These are phyloP conservation scores for Protonibea diacanthus DNA, from an alignment of 2,797 vertebrate species.

Conservation along the genomic window DNA sequence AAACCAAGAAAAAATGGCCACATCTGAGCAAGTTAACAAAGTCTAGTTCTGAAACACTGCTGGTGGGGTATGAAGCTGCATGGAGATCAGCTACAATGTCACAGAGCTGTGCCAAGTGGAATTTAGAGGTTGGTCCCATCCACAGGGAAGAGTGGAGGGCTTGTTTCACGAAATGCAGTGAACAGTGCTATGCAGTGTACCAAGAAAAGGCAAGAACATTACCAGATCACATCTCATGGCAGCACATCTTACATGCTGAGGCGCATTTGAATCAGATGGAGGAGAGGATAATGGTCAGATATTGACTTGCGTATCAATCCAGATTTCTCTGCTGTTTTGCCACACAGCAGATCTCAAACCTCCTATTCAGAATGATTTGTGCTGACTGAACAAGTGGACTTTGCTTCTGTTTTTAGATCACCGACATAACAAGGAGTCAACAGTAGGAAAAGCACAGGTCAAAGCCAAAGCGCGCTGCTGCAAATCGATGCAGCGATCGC, in stretches of 20 bases:
- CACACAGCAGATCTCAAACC: not conserved
- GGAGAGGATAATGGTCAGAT: not conserved
- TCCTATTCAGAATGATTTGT: not conserved
- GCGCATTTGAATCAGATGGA: not conserved
- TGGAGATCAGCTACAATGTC: too few relatives aligned
- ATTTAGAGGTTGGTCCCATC: too few relatives aligned
- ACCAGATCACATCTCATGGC: not conserved
- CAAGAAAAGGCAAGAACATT: not conserved
- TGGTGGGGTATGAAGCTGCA: too few relatives aligned
- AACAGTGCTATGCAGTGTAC: not conserved
- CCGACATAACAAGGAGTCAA: constrained; percentile 3
- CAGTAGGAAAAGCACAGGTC: not conserved
- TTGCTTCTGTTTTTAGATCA: not conserved
- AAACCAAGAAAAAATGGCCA: too few relatives aligned
- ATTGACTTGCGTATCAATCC: not conserved
- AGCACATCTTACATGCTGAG: too few relatives aligned
- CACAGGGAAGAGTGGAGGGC: not conserved
- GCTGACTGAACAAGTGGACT: not conserved
- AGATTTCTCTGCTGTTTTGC: not conserved
- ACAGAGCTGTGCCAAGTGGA: too few relatives aligned
- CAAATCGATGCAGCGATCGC: not conserved
- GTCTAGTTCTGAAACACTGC: too few relatives aligned
- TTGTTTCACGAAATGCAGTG: not conserved
- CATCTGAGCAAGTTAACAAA: too few relatives aligned
- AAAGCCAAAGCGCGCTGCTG: not conserved